Evolutionary conservation across 2,888 invertebrate genomes (phyloP).

Genomic region (Thysanoteuthis rhombus): DNA sequence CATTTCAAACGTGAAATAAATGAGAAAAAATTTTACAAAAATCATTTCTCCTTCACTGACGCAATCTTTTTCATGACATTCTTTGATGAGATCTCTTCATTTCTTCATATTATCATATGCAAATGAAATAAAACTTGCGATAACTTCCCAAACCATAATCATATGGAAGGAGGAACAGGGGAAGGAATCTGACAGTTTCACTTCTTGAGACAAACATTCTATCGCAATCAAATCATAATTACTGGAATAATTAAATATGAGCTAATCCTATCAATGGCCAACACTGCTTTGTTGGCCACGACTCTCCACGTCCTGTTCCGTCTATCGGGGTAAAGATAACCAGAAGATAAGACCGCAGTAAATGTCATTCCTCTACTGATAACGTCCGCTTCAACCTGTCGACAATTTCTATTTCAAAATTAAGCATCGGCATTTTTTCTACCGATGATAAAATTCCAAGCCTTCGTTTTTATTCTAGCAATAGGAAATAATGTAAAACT

Average conservation of each 20-base stretch:
- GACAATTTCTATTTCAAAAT: neutral
- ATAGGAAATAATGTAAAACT: neutral
- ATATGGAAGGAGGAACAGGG: neutral
- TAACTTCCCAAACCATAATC: neutral
- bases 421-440: neutral
- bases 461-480: neutral
- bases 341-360: slow-evolving; percentile 12
- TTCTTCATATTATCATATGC: neutral
- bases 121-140: neutral
- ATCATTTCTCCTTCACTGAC: neutral
- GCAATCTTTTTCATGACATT: neutral
- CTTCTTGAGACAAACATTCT: neutral
- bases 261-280: neutral
- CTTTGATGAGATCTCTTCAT: neutral
- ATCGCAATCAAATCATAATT: slow-evolving; percentile 12
- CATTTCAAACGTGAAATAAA: neutral
- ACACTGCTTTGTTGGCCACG: neutral
- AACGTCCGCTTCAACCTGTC: neutral
- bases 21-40: neutral
- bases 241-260: neutral
- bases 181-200: too few relatives aligned
- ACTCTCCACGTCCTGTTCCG: neutral
- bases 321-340: neutral
- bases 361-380: neutral
- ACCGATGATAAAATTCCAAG: neutral